Evolutionary conservation across 2,888 invertebrate genomes (phyloP).

Genomic region (Pheosia tremula): DNA sequence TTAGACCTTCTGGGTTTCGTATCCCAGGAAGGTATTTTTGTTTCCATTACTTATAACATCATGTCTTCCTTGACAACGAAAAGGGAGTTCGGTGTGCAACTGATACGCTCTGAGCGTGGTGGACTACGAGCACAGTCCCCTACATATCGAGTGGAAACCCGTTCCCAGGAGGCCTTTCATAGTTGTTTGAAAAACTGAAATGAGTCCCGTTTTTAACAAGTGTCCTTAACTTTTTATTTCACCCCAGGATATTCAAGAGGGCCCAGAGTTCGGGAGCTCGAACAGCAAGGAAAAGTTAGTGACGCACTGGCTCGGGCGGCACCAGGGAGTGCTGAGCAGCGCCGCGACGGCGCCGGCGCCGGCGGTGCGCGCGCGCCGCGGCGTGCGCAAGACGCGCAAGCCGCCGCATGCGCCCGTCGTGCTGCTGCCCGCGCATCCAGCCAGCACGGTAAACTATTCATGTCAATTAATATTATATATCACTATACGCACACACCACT

Average conservation of each 20-base stretch:
- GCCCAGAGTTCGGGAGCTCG: constrained; percentile 71
- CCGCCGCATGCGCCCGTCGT: constrained; percentile 61
- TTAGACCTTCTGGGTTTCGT: not conserved
- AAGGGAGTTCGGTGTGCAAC: too few relatives aligned
- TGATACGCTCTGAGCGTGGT: too few relatives aligned
- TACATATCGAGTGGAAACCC: too few relatives aligned
- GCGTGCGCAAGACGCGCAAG: constrained; percentile 63
- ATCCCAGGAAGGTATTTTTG: too few relatives aligned
- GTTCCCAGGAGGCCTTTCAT: too few relatives aligned
- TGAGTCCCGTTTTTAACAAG: too few relatives aligned
- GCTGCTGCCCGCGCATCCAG: constrained; percentile 72
- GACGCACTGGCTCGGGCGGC: constrained; percentile 84
- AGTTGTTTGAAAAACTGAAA: too few relatives aligned
- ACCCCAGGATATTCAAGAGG: constrained; percentile 39
- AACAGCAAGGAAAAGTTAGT: constrained; percentile 84
- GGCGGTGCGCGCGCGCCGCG: constrained; percentile 39
- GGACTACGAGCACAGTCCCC: too few relatives aligned
- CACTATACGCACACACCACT: too few relatives aligned
- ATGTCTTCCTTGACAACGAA: too few relatives aligned
- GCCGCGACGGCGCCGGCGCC: constrained; percentile 27
- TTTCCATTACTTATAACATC: too few relatives aligned
- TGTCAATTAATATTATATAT: too few relatives aligned
- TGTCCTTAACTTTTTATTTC: not conserved
- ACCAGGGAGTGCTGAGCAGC: constrained; percentile 36
- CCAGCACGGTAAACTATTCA: constrained; percentile 67